These are phyloP conservation scores for Chaetodon auriga DNA, from an alignment of 2,113 vertebrate species.

Conservation along the genomic window DNA sequence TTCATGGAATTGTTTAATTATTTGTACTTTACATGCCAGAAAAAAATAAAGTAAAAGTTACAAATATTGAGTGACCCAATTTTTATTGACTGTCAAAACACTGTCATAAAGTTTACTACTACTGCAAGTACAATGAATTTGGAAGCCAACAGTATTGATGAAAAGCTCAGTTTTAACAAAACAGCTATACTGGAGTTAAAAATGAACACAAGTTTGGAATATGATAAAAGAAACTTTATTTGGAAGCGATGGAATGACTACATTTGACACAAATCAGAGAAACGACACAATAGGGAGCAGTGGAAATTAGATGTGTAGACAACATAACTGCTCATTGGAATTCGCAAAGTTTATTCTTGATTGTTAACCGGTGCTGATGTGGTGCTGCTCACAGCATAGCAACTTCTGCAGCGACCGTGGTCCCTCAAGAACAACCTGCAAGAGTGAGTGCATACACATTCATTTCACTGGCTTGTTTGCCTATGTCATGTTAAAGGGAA, in stretches of 20 bases:
- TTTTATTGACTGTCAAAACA: conserved; percentile 45
- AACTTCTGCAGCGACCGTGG: conserved; percentile 62
- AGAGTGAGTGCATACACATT: conserved; percentile 26
- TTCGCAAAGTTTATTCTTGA: conserved; percentile 34
- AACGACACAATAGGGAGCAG: conserved; percentile 27
- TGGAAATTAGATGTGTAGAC: conserved; percentile 20
- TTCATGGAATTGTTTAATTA: conserved; percentile 99
- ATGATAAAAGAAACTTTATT: conserved; percentile 69
- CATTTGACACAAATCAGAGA: conserved; percentile 24
- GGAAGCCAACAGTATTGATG: neutral
- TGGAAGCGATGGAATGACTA: conserved; percentile 74
- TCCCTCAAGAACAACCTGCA: conserved; percentile 67
- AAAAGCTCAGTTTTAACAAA: neutral
- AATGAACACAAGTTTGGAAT: conserved; percentile 12
- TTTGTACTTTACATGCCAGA: conserved; percentile 99
- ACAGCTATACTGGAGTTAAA: neutral
- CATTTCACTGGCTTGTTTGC: conserved; percentile 14
- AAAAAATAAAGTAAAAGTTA: conserved; percentile 94
- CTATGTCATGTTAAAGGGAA: conserved; percentile 23
- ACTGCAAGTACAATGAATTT: neutral
- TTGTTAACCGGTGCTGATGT: neutral
- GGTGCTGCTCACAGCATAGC: conserved; percentile 28
- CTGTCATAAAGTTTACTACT: neutral
- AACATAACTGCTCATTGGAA: conserved; percentile 38
- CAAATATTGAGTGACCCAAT: conserved; percentile 85